Evolutionary conservation across 2,797 vertebrate species (phyloP).

Genomic region (Bovichtus diacanthus): DNA sequence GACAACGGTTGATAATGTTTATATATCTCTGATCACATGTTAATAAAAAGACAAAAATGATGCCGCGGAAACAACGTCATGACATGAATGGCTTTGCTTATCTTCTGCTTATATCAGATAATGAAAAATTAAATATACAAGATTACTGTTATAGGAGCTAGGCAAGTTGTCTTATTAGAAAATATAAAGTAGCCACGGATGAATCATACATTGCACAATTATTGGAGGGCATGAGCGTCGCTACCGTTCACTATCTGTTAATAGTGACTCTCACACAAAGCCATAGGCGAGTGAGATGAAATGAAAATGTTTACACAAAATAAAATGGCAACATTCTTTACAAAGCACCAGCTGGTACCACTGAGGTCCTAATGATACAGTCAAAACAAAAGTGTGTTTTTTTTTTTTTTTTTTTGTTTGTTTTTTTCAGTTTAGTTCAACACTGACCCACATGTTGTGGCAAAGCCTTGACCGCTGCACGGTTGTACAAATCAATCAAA

Average conservation of each 20-base stretch:
- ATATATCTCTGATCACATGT: slow-evolving; percentile 87
- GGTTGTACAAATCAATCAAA: slow-evolving; percentile 1
- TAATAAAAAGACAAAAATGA: slow-evolving; percentile 87
- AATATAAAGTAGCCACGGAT: slow-evolving; percentile 89
- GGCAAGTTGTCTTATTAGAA: slow-evolving; percentile 91
- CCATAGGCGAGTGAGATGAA: slow-evolving; percentile 68
- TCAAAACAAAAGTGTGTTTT: slow-evolving; percentile 83
- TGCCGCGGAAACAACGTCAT: slow-evolving; percentile 77
- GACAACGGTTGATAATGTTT: slow-evolving; percentile 84
- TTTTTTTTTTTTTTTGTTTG: background rate
- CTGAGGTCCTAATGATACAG: slow-evolving; percentile 85
- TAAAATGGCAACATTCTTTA: slow-evolving; percentile 80
- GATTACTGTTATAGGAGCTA: slow-evolving; percentile 88
- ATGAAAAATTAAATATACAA: slow-evolving; percentile 82
- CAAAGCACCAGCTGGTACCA: slow-evolving; percentile 82
- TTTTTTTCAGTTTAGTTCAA: slow-evolving; percentile 13
- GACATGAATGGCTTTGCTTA: slow-evolving; percentile 82
- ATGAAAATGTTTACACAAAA: slow-evolving; percentile 65
- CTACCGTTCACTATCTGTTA: slow-evolving; percentile 68
- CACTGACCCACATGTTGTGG: slow-evolving; percentile 12
- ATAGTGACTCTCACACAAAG: slow-evolving; percentile 84
- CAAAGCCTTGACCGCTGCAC: slow-evolving; percentile 35
- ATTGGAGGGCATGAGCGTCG: slow-evolving; percentile 83
- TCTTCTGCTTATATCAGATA: slow-evolving; percentile 84
- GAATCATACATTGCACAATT: slow-evolving; percentile 88